Percentiles rank a stretch among this genome's conserved stretches.
These are phyloP conservation scores for Gymnodraco acuticeps DNA, from an alignment of 2,797 vertebrate species.

Conservation along the genomic window DNA sequence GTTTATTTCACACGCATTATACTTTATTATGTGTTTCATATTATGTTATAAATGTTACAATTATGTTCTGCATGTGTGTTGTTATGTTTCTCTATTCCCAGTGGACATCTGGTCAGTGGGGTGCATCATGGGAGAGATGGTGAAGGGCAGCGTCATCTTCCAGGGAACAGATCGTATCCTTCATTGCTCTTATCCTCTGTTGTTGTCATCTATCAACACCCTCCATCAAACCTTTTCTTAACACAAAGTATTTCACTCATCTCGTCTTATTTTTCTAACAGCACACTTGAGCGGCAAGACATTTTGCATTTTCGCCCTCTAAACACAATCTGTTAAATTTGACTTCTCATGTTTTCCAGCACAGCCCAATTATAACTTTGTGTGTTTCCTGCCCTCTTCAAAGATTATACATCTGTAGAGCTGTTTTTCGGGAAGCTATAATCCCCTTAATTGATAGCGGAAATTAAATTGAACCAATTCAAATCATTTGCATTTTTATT, in stretches of 20 bases:
- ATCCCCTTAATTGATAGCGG: conserved; percentile 30
- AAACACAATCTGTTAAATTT: conserved; percentile 12
- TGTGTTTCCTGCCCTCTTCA: not conserved
- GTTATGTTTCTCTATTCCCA: conserved; percentile 85
- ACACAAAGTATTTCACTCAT: conserved; percentile 15
- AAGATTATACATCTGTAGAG: conserved; percentile 15
- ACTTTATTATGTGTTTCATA: conserved; percentile 7
- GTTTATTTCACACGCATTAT: conserved; percentile 21
- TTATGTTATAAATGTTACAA: conserved; percentile 26
- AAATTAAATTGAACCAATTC: conserved; percentile 20
- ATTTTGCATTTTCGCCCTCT: conserved; percentile 1
- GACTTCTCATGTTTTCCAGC: not conserved
- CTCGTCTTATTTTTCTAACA: not conserved
- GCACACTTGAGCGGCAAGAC: not conserved
- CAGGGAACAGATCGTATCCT: conserved; percentile 99
- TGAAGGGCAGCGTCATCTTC: conserved; percentile 98
- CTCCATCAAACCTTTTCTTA: conserved; percentile 16
- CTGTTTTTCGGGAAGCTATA: conserved; percentile 25
- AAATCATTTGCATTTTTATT: conserved; percentile 58
- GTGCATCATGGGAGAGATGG: conserved; percentile 99
- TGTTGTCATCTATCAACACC: conserved; percentile 19
- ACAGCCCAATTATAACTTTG: not conserved
- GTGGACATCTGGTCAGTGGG: conserved; percentile 99
- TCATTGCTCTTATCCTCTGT: conserved; percentile 64
- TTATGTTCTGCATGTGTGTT: conserved; percentile 23